Base-by-base conservation (phyloP, 1,140 invertebrate species). In the Metopolophium dirhodum region DNA sequence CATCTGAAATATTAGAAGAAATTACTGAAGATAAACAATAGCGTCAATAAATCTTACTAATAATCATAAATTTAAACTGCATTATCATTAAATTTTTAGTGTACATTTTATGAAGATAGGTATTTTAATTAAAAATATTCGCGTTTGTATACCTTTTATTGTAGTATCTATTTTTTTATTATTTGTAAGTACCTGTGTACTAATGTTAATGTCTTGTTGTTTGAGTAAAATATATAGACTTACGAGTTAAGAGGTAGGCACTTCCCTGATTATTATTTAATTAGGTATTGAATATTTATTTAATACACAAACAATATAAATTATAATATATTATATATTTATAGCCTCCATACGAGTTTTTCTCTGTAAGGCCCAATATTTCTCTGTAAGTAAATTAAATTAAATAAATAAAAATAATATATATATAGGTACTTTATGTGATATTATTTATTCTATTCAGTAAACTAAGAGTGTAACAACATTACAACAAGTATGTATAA, bases 1-100 rank as follows among this genome's bases (percentile, higher is more conserved):
- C 91, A 49, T 92, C 91, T 51, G 91, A 92, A 92, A 92, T 41
- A 37, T 54, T 83, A 37, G 91, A 92, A 83, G 91, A 92, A 51
- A 83, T 49, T 85, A 26, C 47, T 6, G 91, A 92, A 85, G 77
- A 54, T 83, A 57, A 23, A 90, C 9, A 90, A 61, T 90, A 41
- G 30, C 37, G 6, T 45, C 22, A 30, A 85, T 85, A 1, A 41
- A 23, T 9, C 11, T 68, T 68, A n/a, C 6, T 77, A 7, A n/a
- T 68, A 14, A 68, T 0, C 61, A n/a, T 18, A 77, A 68, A 68
- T 30, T 26, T 61, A 7, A 26, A 61, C 30, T 68, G 61, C 11
- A 68, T 68, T 51, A n/a, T 68, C 11, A n/a, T 68, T 0, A 77
- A n/a, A 77, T 35, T 77, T 35, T 0, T 77, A 18, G 7, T 77